Percentiles rank a stretch among this genome's conserved stretches.
These are phyloP conservation scores for Onthophagus taurus DNA, from an alignment of 1,140 invertebrate species.

Conservation along the genomic window DNA sequence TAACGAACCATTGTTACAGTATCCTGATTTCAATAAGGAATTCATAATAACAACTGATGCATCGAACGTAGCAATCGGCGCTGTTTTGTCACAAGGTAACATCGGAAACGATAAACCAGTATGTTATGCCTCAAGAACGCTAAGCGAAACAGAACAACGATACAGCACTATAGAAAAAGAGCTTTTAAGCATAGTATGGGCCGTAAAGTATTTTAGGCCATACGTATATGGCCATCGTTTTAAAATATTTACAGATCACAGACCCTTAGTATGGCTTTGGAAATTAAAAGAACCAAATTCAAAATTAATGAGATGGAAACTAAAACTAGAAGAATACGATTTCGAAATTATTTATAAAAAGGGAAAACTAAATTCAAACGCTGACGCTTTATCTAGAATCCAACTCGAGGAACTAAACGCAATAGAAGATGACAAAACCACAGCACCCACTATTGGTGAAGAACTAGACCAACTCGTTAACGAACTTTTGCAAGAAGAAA, in stretches of 20 bases:
- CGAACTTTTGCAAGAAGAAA: too few species aligned
- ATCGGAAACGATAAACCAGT: slow-evolving; percentile 22
- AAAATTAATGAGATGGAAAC: slow-evolving; percentile 11
- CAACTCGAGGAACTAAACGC: slow-evolving; percentile 7
- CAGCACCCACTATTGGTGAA: too few species aligned
- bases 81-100: slow-evolving; percentile 42
- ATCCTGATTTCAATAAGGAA: slow-evolving; percentile 26
- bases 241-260: slow-evolving; percentile 5
- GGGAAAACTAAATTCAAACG: slow-evolving; percentile 18
- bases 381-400: slow-evolving; percentile 22
- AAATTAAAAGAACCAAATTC: slow-evolving; percentile 11
- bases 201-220: slow-evolving; percentile 24
- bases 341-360: slow-evolving; percentile 27
- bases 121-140: slow-evolving; percentile 27
- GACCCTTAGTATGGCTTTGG: not conserved
- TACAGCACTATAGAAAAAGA: slow-evolving; percentile 36
- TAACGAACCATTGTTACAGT: slow-evolving; percentile 4
- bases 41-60: slow-evolving; percentile 20
- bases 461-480: too few species aligned
- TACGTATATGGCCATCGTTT: slow-evolving; percentile 28
- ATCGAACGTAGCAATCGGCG: slow-evolving; percentile 29
- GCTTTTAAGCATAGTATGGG: slow-evolving; percentile 21
- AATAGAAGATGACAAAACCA: too few species aligned
- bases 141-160: slow-evolving; percentile 25
- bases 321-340: slow-evolving; percentile 36